Conservation (phyloP, 2,113 vertebrate genomes). For the Cebus imitator region DNA sequence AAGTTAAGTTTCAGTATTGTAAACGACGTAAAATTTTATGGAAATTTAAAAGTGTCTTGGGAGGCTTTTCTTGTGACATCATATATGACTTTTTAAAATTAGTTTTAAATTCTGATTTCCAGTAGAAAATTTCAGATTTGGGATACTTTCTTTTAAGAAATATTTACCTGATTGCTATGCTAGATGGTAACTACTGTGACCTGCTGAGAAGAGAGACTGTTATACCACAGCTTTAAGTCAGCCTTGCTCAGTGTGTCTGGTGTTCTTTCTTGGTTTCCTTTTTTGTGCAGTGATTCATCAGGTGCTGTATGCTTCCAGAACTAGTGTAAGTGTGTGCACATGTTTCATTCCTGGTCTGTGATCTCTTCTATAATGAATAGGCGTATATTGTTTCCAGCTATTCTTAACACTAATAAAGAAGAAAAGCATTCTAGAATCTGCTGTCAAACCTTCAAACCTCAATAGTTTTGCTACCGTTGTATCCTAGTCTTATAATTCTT, state of each 20-base stretch:
- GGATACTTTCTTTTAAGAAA: background rate
- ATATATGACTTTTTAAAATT: background rate
- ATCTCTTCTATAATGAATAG: background rate
- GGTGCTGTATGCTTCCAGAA: background rate
- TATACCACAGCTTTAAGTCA: background rate
- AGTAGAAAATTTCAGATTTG: slow-evolving; percentile 20
- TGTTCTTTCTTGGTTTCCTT: slow-evolving; percentile 10
- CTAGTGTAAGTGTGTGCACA: background rate
- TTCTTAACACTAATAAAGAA: background rate
- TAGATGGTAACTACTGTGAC: background rate
- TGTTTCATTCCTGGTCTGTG: background rate
- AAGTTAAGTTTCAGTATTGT: background rate
- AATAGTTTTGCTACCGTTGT: background rate
- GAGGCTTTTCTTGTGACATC: background rate
- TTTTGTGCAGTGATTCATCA: slow-evolving; percentile 42
- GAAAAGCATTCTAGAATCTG: background rate
- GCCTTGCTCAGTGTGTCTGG: background rate
- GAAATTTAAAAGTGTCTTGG: background rate
- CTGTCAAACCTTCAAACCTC: background rate
- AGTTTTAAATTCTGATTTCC: background rate
- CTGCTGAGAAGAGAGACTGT: background rate
- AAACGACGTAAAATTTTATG: background rate
- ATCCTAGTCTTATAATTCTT: background rate
- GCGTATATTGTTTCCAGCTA: background rate
- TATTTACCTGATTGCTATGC: background rate